Base-by-base conservation (phyloP, 92 coral and sea anemone species). In the Parazoanthus darwini region DNA sequence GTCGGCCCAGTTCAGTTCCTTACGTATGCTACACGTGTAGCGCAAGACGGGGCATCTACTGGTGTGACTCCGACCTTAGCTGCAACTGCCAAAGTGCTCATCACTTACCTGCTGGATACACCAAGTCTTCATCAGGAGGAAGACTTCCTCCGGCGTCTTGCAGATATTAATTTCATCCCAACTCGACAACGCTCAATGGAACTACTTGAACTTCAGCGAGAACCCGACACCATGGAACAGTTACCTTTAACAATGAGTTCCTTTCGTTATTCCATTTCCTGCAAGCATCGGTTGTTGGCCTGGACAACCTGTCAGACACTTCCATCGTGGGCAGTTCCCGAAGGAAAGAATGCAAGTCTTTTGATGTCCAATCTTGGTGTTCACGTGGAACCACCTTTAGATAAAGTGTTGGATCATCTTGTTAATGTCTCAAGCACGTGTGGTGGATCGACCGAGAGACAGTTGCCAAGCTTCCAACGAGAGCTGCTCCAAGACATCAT, bases 301-400 rank as follows among this genome's bases (percentile, higher is more conserved):
- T 95, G 98, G 98, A 89, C 93, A 36, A 43, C 93, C 38, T 94
- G 93, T 0, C 54, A 92, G 23, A 93, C 92, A 39, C 82, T 93
- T 8, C 94, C 93, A 4, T 29, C 43, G 35, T 95, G 94, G 93
- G 94, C 89, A 10, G 82, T 79, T 85, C 89, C 94, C 25, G 70
- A 63, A 72, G 81, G 65, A 36, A 78, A 20, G 50, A 72, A 85
- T 29, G 3, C 68, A 0, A 35, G 18, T 50, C n/a, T 8, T 13
- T 73, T 86, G 78, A 51, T 81, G 3, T 6, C 13, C 42, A 67
- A 15, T 51, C 91, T 95, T 3, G 85, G 89, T 3, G 86, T 95
- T 71, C 89, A 88, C 36, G 66, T 82, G 59, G 37, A 90, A 20
- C 98, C 98, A 16, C 88, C 95, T 22, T 48, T 89, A 38, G 91